A percentile compares a stretch with the other conserved stretches of the same genome.
Conservation (phyloP, 1,140 invertebrate species). For the Drosophila teissieri region DNA sequence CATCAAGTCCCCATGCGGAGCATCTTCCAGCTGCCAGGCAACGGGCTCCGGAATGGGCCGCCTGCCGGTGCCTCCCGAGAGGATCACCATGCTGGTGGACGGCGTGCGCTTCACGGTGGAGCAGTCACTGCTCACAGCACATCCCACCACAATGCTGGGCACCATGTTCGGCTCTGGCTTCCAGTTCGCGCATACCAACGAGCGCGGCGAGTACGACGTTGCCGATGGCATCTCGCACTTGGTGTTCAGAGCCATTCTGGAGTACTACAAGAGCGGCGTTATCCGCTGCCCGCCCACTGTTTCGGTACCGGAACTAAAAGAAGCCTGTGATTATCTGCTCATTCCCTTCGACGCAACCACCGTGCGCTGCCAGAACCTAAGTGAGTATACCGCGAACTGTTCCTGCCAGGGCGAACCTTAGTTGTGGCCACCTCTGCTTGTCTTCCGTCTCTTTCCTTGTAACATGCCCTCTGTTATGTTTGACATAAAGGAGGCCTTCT, state of each 20-base stretch:
- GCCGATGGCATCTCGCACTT: slow-evolving; percentile 99
- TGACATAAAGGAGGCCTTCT: slow-evolving; percentile 92
- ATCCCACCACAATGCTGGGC: slow-evolving; percentile 97
- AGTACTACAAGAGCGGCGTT: slow-evolving; percentile 95
- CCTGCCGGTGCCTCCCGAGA: slow-evolving; percentile 53
- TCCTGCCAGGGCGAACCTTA: slow-evolving; percentile 55
- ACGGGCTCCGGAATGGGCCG: slow-evolving; percentile 31
- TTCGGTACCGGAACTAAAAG: slow-evolving; percentile 96
- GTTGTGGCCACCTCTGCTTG: slow-evolving; percentile 60
- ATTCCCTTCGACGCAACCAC: slow-evolving; percentile 99
- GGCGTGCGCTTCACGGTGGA: slow-evolving; percentile 96
- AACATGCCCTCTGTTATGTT: slow-evolving; percentile 52
- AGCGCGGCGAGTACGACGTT: slow-evolving; percentile 98
- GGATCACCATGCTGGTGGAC: slow-evolving; percentile 96
- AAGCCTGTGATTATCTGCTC: slow-evolving; percentile 99
- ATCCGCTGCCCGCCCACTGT: slow-evolving; percentile 94
- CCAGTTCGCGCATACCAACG: slow-evolving; percentile 97
- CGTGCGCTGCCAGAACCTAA: slow-evolving; percentile 96
- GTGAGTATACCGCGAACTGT: slow-evolving; percentile 87
- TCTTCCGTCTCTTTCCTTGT: slow-evolving; percentile 43
- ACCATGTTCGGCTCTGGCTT: slow-evolving; percentile 98
- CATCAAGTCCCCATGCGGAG: slow-evolving; percentile 25
- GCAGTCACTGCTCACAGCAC: slow-evolving; percentile 94
- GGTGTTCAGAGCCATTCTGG: slow-evolving; percentile 97
- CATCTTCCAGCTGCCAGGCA: slow-evolving; percentile 35